Evolutionary conservation across 2,888 invertebrate genomes (phyloP).

Genomic region (Bellardia pandia): DNA sequence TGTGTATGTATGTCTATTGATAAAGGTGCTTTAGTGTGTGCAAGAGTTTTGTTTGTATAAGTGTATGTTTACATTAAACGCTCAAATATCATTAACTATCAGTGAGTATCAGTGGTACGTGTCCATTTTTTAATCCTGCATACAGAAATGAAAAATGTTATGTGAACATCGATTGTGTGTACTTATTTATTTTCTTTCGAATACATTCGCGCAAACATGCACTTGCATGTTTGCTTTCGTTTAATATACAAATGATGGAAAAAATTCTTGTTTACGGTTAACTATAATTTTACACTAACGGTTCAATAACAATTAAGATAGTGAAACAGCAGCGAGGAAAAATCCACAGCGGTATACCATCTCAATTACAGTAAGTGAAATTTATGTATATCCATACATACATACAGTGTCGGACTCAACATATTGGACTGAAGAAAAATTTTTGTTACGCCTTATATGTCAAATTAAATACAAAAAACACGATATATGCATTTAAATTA

Average conservation of each 20-base stretch:
- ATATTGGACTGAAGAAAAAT: too few relatives aligned
- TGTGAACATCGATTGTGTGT: not conserved
- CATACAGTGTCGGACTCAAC: too few relatives aligned
- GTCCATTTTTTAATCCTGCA: not conserved
- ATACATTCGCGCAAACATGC: not conserved
- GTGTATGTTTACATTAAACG: slow-evolving; percentile 37
- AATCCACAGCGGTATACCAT: not conserved
- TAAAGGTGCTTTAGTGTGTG: not conserved
- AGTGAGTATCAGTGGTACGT: slow-evolving; percentile 55
- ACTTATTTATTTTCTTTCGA: not conserved
- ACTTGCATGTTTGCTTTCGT: not conserved
- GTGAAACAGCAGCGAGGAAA: not conserved
- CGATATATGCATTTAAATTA: too few relatives aligned
- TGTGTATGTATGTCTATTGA: not conserved
- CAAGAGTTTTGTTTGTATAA: not conserved
- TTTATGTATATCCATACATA: not conserved
- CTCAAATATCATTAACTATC: slow-evolving; percentile 61
- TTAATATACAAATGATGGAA: not conserved
- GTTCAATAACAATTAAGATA: not conserved
- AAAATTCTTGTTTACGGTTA: slow-evolving; percentile 28
- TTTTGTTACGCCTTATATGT: too few relatives aligned
- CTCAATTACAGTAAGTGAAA: slow-evolving; percentile 49
- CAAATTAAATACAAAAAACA: too few relatives aligned
- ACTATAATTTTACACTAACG: slow-evolving; percentile 35
- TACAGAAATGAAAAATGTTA: not conserved